Conservation (phyloP, 2,113 vertebrate genomes). For the Pituophis catenifer region DNA sequence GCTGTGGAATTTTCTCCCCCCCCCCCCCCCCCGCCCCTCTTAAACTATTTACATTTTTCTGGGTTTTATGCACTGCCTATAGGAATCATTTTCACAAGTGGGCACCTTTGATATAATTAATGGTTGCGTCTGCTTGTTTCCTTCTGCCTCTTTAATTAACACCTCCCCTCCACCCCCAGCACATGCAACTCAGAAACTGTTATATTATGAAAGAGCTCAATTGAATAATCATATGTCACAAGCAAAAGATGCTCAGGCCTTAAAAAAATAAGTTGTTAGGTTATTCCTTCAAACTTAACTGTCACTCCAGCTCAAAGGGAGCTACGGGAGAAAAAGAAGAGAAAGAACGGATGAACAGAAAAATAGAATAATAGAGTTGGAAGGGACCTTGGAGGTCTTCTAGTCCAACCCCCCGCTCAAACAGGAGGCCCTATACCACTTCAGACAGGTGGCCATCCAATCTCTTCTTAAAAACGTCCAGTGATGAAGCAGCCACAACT, state of each 20-base stretch:
- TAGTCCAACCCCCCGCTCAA: neutral
- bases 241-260: conserved; percentile 1
- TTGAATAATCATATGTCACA: conserved; percentile 10
- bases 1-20: neutral
- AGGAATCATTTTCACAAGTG: conserved; percentile 25
- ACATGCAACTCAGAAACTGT: neutral
- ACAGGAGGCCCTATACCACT: neutral
- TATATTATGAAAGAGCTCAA: conserved; percentile 33
- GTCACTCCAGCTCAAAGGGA: conserved; percentile 8
- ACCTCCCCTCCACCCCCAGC: neutral
- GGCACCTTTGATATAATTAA: conserved; percentile 3
- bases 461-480: neutral
- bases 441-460: neutral
- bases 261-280: conserved; percentile 35
- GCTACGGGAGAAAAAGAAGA: neutral
- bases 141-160: conserved; percentile 27
- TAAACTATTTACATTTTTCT: neutral
- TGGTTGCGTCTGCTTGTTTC: conserved; percentile 17
- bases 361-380: no score
- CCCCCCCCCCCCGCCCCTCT: neutral
- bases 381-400: neutral
- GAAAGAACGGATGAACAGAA: neutral
- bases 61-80: neutral
- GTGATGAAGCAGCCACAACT: neutral
- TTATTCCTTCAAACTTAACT: conserved; percentile 13